Conservation (phyloP, 2,113 vertebrate species). For the Ictidomys tridecemlineatus region DNA sequence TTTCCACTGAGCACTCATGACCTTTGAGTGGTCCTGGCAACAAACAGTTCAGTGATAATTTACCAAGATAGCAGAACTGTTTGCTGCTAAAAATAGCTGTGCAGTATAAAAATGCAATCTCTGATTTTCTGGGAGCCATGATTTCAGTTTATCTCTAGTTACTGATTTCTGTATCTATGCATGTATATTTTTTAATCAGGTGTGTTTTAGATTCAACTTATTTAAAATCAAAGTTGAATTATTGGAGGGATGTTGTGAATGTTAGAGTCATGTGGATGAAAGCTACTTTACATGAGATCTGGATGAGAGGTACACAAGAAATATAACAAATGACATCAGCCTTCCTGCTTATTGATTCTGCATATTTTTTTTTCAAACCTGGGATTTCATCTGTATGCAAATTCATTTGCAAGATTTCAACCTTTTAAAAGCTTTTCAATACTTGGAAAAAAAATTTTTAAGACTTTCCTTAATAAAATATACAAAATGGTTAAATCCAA, state of each 20-base stretch:
- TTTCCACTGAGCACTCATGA: conserved; percentile 46
- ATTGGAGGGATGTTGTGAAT: conserved; percentile 5
- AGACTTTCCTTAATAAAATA: background rate
- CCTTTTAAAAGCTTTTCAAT: conserved; percentile 16
- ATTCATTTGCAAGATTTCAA: background rate
- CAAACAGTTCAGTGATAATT: conserved; percentile 18
- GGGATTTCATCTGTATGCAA: background rate
- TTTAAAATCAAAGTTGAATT: conserved; percentile 18
- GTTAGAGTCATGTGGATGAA: background rate
- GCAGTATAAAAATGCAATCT: background rate
- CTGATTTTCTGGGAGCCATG: background rate
- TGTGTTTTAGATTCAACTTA: conserved; percentile 18
- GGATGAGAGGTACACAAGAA: background rate
- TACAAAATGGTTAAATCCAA: background rate
- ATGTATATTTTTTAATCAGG: background rate
- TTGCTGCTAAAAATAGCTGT: conserved; percentile 44
- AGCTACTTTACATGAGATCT: background rate
- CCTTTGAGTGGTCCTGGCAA: conserved; percentile 12
- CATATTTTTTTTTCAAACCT: background rate
- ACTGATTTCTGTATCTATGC: background rate
- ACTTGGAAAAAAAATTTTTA: conserved; percentile 23
- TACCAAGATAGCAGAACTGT: conserved; percentile 15
- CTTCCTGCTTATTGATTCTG: background rate
- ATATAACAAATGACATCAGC: background rate
- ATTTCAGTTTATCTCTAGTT: background rate